Evolutionary conservation across 2,888 invertebrate genomes (phyloP), one percentile per base, ranked within the genome.

Genomic region (Acronicta leporina): DNA sequence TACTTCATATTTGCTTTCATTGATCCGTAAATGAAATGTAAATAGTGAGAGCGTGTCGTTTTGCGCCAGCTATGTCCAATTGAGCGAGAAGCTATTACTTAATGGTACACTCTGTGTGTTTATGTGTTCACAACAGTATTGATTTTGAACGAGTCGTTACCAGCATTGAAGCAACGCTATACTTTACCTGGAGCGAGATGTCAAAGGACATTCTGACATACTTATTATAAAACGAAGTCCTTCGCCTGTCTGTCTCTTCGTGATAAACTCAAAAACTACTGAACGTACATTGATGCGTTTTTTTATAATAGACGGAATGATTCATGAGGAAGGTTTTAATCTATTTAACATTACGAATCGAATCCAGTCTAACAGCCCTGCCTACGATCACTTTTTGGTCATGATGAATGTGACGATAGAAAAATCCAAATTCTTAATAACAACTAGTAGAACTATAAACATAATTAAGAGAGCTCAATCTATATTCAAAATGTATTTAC

Each of bases 31-130:
- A 68, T 15, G 47, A 68, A 59, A 57, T 44, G 59, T 54, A 58
- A 66, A 73, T 43, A 60, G 63, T 43, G 70, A 75, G 77, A 75
- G 74, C 74, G 70, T 66, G 54, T 62, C 70, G 70, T 60, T 70
- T 57, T 70, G 77, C 66, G 58, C 63, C 47, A 77, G 56, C 57
- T 75, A 67, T 47, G 58, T 43, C 61, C 75, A 75, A 75, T 75
- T 77, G 66, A 50, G 61, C 67, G 70, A 57, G 57, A 67, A 64
- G 62, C 56, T 61, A 60, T 77, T 73, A 77, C 70, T 73, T 69
- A 66, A 70, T 56, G 68, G 73, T 33, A 16, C 57, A 40, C 63
- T 13, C 63, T 58, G 51, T 54, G 63, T 73, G 68, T 70, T 63
- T 73, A 46, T 50, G 47, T 62, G 68, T 54, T 53, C 62, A 49